Base-by-base conservation (phyloP, 2,888 invertebrate genomes). In the Lycia hirtaria region DNA sequence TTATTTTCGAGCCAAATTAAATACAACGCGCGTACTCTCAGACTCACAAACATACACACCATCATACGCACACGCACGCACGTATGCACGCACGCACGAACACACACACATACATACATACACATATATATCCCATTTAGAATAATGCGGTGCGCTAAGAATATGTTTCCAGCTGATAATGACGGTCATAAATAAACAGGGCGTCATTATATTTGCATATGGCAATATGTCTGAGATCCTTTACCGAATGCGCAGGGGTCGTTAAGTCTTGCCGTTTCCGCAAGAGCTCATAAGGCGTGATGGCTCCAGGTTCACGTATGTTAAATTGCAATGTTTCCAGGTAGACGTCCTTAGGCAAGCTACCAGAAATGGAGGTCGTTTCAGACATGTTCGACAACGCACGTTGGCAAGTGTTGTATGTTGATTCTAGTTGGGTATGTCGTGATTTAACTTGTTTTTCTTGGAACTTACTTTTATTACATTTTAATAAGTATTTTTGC, bases 171-270 rank as follows among this genome's bases (percentile, higher is more conserved):
- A 69, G 68, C 66, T 65, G 67, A 3, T 80, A 73, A 72, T 78
- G 76, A 75, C 67, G 69, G 59, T 67, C 67, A 77, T 79, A 75
- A 82, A 82, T 83, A 84, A 83, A 83, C 79, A 80, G 72, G 70
- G 72, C 75, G 78, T 79, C 81, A 76, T 82, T 75, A 81, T 81
- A 87, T 88, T 86, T 81, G 76, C 85, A 86, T 87, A 80, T 64
- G 60, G 80, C 78, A 76, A 81, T 86, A 83, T 76, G 70, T 87
- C 81, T 78, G 78, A 63, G 73, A 79, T 79, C 72, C 71, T 52
- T 40, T 72, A 73, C 68, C 65, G 69, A 72, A 80, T 72, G 78
- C 60, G 72, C 65, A 56, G 60, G 22, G 65, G 71, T 75, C 76
- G 74, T 80, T 80, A 81, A 81, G 71, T 78, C 66, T 71, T 69